These are phyloP conservation scores for Porites lutea DNA, from an alignment of 64 coral and sea anemone genomes.

Conservation along the genomic window DNA sequence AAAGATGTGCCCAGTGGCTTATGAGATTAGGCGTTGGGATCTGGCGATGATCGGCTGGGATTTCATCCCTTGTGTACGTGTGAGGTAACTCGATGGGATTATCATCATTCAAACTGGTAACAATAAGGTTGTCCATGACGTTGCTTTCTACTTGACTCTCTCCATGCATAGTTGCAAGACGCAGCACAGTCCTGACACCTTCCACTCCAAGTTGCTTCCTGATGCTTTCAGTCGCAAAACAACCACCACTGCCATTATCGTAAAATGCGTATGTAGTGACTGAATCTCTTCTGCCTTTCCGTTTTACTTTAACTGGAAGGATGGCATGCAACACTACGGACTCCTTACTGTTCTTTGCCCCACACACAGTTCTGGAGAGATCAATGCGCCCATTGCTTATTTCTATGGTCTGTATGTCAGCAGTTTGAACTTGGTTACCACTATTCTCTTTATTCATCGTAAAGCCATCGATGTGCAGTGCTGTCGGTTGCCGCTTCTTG, in stretches of 20 bases:
- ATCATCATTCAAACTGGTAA: conserved; percentile 21
- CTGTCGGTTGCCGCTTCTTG: conserved; percentile 19
- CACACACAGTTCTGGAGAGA: background rate
- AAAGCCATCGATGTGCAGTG: too few relatives aligned
- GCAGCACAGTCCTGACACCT: conserved; percentile 46
- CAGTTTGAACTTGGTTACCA: too few relatives aligned
- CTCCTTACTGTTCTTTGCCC: background rate
- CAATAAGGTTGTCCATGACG: conserved; percentile 37
- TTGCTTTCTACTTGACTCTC: conserved; percentile 29
- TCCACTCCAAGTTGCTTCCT: conserved; percentile 30
- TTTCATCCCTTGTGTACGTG: conserved; percentile 53
- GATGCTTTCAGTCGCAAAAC: conserved; percentile 65
- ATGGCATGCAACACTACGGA: conserved; percentile 48
- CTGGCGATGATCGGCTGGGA: conserved; percentile 56
- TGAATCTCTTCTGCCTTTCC: background rate
- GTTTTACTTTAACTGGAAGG: conserved; percentile 64
- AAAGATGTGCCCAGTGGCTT: conserved; percentile 48
- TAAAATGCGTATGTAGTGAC: conserved; percentile 65
- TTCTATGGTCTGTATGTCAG: background rate
- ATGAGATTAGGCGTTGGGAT: conserved; percentile 68
- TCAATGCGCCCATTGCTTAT: background rate
- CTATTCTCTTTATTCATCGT: too few relatives aligned
- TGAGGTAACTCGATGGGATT: conserved; percentile 55
- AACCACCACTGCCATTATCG: conserved; percentile 62
- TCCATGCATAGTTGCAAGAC: conserved; percentile 71